Percentiles rank a stretch among this genome's conserved stretches.
These are phyloP conservation scores for Cheirogaleus major DNA, from an alignment of 2,797 vertebrate genomes.

Conservation along the genomic window DNA sequence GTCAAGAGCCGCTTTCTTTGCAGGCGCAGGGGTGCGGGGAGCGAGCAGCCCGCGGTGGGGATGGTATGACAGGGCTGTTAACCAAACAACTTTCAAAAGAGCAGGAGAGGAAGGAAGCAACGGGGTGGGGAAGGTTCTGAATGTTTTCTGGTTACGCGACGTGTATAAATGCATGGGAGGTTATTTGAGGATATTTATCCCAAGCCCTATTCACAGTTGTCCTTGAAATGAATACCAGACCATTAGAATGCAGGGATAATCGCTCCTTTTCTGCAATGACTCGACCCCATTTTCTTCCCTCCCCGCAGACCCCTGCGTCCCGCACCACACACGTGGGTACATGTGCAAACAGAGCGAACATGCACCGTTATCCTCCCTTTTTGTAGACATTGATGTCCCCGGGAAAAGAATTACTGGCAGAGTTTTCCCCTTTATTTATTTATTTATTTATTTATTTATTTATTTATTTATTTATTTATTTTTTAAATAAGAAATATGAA, in stretches of 20 bases:
- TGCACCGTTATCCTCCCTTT: accelerated
- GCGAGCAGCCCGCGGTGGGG: background rate
- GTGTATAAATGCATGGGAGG: conserved; percentile 38
- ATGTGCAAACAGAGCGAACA: background rate
- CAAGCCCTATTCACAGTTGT: conserved; percentile 51
- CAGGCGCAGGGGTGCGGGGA: background rate
- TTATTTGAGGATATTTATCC: conserved; percentile 57
- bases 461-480: background rate
- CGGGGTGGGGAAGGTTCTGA: background rate
- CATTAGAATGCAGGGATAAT: conserved; percentile 38
- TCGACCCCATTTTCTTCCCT: background rate
- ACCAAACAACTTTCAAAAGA: background rate
- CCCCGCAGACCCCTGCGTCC: background rate
- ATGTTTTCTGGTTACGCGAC: conserved; percentile 37
- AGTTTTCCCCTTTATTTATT: background rate
- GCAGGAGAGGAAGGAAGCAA: conserved; percentile 56
- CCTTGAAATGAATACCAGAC: conserved; percentile 26
- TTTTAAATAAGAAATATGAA: background rate
- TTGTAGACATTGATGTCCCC: background rate
- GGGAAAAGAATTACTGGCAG: background rate
- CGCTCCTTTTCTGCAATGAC: background rate
- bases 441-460: background rate
- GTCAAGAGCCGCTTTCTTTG: conserved; percentile 59
- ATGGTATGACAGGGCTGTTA: background rate
- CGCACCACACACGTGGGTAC: background rate